Evolutionary conservation across 1,140 invertebrate genomes (phyloP).

Genomic region (Theocolax elegans): DNA sequence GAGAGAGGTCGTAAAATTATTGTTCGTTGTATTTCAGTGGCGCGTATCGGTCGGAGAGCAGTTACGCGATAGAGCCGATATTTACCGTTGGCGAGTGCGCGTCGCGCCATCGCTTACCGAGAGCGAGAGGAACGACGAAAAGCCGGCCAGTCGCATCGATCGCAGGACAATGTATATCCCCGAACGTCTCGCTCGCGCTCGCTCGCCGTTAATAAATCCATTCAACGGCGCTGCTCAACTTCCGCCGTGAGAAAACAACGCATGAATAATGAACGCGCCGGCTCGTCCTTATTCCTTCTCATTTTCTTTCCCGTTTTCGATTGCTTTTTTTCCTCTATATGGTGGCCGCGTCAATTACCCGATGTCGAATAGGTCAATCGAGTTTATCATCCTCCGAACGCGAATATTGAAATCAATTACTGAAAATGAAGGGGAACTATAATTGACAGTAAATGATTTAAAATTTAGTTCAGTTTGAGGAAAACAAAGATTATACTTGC

Average conservation of each 20-base stretch:
- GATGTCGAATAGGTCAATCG: background rate
- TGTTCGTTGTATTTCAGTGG: constrained; percentile 55
- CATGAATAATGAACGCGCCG: constrained; percentile 26
- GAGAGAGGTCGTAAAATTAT: constrained; percentile 48
- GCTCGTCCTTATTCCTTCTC: background rate
- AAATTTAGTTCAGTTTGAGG: too few relatives aligned
- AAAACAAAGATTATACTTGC: too few relatives aligned
- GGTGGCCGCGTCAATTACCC: background rate
- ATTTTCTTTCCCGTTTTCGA: background rate
- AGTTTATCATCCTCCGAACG: too few relatives aligned
- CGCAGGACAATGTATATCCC: constrained; percentile 32
- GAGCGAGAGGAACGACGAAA: constrained; percentile 16
- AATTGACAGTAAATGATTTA: too few relatives aligned
- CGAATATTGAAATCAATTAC: too few relatives aligned
- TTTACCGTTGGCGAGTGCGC: constrained; percentile 51
- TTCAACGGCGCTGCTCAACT: constrained; percentile 11
- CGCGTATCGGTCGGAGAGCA: constrained; percentile 51
- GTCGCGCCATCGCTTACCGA: constrained; percentile 31
- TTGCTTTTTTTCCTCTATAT: background rate
- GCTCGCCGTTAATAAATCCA: constrained; percentile 36
- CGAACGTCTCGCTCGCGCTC: background rate
- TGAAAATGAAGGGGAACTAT: too few relatives aligned
- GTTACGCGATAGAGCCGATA: constrained; percentile 50
- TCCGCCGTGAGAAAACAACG: constrained; percentile 34
- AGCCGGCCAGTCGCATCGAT: constrained; percentile 35